A percentile compares a stretch with the other conserved stretches of the same genome.
Conservation (phyloP, 2,797 vertebrate species). For the Microhierax caerulescens region DNA sequence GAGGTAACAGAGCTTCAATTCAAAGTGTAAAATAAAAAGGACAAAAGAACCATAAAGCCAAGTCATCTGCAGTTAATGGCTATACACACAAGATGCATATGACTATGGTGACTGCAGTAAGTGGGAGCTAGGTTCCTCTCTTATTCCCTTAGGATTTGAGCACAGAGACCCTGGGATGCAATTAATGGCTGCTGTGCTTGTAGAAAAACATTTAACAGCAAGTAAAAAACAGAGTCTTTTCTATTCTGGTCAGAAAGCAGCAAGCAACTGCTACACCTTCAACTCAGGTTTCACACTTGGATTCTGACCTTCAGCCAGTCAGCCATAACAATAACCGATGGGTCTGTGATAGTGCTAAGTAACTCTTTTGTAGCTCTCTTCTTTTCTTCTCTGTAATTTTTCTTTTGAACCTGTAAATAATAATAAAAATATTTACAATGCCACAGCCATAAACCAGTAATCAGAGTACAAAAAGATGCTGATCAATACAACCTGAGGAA, state of each 20-base stretch:
- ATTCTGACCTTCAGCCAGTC: conserved; percentile 95
- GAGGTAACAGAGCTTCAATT: neutral
- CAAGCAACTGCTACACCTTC: conserved; percentile 3
- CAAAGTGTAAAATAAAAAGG: neutral
- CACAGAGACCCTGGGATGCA: neutral
- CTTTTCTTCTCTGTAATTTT: conserved; percentile 98
- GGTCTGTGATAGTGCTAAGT: conserved; percentile 97
- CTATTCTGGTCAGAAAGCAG: conserved; percentile 3
- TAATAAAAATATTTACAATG: conserved; percentile 8
- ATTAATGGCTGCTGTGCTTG: neutral
- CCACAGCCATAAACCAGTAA: neutral
- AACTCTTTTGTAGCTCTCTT: conserved; percentile 97
- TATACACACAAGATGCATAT: neutral
- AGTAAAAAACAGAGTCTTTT: conserved; percentile 28
- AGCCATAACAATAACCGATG: conserved; percentile 96
- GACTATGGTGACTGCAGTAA: neutral
- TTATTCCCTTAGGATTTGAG: neutral
- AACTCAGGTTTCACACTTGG: neutral
- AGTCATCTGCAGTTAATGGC: neutral
- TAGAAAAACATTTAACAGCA: conserved; percentile 58
- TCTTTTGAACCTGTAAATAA: conserved; percentile 92
- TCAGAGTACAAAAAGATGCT: neutral
- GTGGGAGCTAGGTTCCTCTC: neutral
- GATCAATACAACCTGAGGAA: neutral
- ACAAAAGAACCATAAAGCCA: neutral